A percentile compares a stretch with the other conserved stretches of the same genome.
Conservation (phyloP, 2,797 vertebrate genomes). For the Delichon dasypus region DNA sequence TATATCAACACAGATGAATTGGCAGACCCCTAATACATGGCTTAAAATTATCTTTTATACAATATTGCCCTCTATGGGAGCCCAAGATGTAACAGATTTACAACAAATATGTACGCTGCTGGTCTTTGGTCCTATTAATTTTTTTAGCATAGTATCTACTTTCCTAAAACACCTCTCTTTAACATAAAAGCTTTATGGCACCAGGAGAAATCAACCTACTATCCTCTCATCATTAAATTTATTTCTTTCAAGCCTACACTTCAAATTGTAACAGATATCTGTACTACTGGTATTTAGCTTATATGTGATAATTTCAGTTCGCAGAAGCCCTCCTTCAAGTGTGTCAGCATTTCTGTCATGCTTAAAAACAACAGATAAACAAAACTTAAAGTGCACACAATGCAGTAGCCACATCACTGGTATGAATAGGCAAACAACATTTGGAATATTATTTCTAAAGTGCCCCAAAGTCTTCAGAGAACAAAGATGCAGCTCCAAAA, state of each 20-base stretch:
- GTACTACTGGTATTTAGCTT: background rate
- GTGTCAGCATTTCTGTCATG: background rate
- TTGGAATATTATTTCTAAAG: background rate
- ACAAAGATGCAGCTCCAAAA: background rate
- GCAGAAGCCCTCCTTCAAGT: background rate
- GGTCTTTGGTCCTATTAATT: background rate
- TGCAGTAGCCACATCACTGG: background rate
- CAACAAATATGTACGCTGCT: background rate
- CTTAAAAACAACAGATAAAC: background rate
- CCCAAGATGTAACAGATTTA: slow-evolving; percentile 16
- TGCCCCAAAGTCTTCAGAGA: background rate
- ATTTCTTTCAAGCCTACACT: background rate
- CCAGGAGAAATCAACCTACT: background rate
- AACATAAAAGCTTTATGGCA: background rate
- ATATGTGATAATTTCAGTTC: background rate
- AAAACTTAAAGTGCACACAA: background rate
- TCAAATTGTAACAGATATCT: background rate
- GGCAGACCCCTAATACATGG: slow-evolving; percentile 18
- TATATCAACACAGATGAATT: slow-evolving; percentile 60
- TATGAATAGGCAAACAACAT: background rate
- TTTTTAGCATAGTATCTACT: background rate
- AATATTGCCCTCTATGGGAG: slow-evolving; percentile 81
- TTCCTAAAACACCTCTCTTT: background rate
- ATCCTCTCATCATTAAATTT: background rate
- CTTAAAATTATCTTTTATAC: slow-evolving; percentile 71